Evolutionary conservation across 2,113 vertebrate genomes (phyloP).

Genomic region (Bubalus kerabau): DNA sequence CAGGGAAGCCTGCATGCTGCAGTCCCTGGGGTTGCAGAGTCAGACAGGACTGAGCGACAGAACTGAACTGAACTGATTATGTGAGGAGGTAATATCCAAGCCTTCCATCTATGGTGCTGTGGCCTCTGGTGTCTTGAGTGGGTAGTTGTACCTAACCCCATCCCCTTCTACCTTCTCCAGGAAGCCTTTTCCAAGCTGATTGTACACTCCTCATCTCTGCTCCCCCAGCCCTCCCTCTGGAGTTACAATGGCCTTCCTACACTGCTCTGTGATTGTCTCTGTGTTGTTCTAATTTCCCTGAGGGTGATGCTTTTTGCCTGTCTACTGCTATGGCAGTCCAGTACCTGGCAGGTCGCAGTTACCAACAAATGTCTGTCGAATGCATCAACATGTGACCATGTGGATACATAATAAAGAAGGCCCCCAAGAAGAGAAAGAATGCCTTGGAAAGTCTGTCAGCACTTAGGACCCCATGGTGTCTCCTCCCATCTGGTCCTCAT

Average conservation of each 20-base stretch:
- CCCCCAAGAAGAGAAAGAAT: background rate
- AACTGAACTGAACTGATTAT: background rate
- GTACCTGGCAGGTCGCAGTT: too few relatives aligned
- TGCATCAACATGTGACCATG: background rate
- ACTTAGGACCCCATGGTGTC: background rate
- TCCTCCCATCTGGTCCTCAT: background rate
- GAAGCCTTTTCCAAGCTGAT: background rate
- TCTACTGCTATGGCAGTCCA: background rate
- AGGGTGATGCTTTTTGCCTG: background rate
- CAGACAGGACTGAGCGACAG: background rate
- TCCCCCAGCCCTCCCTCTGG: background rate
- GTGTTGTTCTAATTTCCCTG: fast-evolving
- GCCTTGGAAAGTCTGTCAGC: background rate
- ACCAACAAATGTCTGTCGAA: background rate
- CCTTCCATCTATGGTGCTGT: too few relatives aligned
- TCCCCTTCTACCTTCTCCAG: background rate
- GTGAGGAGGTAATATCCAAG: background rate
- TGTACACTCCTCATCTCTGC: fast-evolving
- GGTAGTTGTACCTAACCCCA: too few relatives aligned
- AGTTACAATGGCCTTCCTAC: background rate
- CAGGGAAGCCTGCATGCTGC: fast-evolving
- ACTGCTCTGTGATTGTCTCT: background rate
- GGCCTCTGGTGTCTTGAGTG: background rate
- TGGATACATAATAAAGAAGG: background rate
- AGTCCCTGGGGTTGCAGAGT: fast-evolving